Conservation (phyloP, 2,888 invertebrate genomes). For the Hedychridium roseum region DNA sequence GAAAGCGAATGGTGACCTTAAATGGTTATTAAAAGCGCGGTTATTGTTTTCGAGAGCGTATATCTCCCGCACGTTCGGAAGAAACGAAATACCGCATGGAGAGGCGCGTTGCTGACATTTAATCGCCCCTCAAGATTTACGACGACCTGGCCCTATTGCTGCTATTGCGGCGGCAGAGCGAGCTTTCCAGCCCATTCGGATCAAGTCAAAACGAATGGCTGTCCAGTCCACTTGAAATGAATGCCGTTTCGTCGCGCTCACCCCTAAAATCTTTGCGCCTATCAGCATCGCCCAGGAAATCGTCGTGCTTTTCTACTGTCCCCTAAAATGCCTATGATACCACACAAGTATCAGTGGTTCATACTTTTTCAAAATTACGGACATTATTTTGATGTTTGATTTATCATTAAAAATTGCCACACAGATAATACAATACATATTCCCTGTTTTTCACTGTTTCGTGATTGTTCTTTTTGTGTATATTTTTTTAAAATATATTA, state of each 20-base stretch:
- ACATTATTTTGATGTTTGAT: too few relatives aligned
- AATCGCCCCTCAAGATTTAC: constrained; percentile 60
- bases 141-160: constrained; percentile 45
- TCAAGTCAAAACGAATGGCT: constrained; percentile 32
- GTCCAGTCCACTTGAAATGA: constrained; percentile 43
- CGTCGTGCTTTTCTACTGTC: not conserved
- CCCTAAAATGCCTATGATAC: not conserved
- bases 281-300: not conserved
- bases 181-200: constrained; percentile 21
- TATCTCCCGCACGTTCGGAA: constrained; percentile 22
- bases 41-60: constrained; percentile 56
- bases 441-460: too few relatives aligned
- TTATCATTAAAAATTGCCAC: too few relatives aligned
- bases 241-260: constrained; percentile 32
- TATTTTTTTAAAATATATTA: too few relatives aligned
- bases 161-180: constrained; percentile 36
- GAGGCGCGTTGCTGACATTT: constrained; percentile 56
- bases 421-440: too few relatives aligned
- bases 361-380: too few relatives aligned
- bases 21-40: constrained; percentile 54
- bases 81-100: constrained; percentile 42
- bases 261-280: constrained; percentile 4
- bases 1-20: constrained; percentile 47
- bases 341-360: too few relatives aligned
- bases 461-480: too few relatives aligned